phyloP scores from a whole-genome alignment of 53 echinoderm and acorn worm genomes.

The Paelopatides confundens region DNA sequence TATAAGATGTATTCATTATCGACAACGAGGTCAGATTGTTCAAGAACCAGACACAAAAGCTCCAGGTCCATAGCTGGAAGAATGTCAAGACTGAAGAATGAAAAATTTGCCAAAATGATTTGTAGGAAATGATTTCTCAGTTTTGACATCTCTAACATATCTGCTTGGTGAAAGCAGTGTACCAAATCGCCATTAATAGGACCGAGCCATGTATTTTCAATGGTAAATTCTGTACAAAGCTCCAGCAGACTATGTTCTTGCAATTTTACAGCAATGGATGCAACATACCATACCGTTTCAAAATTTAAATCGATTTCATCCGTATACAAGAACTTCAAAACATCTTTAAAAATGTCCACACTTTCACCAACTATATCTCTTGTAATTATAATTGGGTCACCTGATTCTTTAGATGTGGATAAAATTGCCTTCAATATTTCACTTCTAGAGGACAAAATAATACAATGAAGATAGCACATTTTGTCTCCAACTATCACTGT shows the following conservation, averaged over 20 bases:
- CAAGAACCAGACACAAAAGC: background rate
- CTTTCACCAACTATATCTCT: background rate
- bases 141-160: background rate
- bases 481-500: background rate
- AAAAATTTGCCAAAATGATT: constrained; percentile 26
- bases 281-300: background rate
- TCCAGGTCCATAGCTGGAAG: background rate
- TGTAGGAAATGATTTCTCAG: background rate
- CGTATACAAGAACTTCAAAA: background rate
- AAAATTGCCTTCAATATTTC: background rate
- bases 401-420: background rate
- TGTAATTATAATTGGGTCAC: background rate
- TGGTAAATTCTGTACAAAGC: background rate
- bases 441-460: background rate
- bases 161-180: background rate
- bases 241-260: background rate
- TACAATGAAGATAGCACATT: background rate
- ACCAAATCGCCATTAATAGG: background rate
- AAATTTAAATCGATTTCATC: background rate
- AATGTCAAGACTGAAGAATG: background rate
- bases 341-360: background rate
- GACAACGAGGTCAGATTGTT: background rate
- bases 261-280: background rate
- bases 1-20: background rate
- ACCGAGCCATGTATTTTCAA: background rate